phyloP scores from a whole-genome alignment of 1,140 invertebrate species.

The Tribolium castaneum region DNA sequence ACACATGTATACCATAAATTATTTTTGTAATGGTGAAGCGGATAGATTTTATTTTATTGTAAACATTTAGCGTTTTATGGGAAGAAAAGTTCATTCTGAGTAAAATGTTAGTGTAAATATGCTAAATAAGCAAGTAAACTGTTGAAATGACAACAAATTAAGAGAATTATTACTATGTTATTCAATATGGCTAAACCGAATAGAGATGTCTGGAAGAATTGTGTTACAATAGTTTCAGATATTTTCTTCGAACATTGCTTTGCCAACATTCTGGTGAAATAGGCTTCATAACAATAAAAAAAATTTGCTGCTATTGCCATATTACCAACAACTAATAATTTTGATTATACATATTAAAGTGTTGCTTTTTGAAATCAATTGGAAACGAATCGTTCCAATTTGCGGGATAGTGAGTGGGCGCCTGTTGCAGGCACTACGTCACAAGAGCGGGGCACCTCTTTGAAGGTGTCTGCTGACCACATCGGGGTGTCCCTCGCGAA shows the following conservation, averaged over 20 bases:
- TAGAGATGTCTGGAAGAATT: not conserved
- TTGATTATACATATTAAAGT: too few species aligned
- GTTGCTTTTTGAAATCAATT: not conserved
- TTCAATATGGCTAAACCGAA: not conserved
- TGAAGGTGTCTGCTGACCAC: slow-evolving; percentile 26
- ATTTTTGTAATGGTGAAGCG: too few species aligned
- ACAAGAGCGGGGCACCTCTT: slow-evolving; percentile 15
- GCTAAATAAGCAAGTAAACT: not conserved
- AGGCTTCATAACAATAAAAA: too few species aligned
- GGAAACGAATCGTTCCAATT: not conserved
- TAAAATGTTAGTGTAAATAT: not conserved
- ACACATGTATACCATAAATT: too few species aligned
- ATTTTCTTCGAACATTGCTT: too few species aligned
- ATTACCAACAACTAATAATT: too few species aligned
- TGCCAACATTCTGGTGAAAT: too few species aligned
- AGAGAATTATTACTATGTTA: not conserved
- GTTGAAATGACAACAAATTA: not conserved
- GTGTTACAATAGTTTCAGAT: too few species aligned
- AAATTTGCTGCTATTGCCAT: too few species aligned
- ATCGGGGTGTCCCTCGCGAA: slow-evolving; percentile 17
- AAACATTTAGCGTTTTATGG: not conserved
- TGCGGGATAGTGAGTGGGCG: slow-evolving; percentile 21
- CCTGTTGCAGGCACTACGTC: slow-evolving; percentile 25
- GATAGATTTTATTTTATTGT: not conserved
- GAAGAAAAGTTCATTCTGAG: not conserved